phyloP scores from a whole-genome alignment of 1,140 invertebrate genomes.

The Drosophila ercepeae region DNA sequence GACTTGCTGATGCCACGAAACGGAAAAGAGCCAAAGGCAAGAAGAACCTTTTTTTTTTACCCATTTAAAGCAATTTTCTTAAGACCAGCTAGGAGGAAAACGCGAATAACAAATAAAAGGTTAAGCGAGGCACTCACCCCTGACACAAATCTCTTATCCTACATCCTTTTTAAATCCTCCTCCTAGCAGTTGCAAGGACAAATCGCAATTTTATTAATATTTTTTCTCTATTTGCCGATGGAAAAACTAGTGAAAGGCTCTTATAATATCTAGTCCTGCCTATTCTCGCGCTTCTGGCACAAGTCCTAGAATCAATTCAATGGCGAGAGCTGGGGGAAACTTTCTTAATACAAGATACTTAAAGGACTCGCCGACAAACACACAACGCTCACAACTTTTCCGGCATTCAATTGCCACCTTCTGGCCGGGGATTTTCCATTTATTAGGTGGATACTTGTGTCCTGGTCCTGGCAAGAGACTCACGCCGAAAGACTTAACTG shows the following conservation, averaged over 20 bases:
- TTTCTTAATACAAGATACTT: slow-evolving; percentile 79
- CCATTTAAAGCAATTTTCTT: slow-evolving; percentile 56
- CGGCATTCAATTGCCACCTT: slow-evolving; percentile 52
- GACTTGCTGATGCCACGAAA: slow-evolving; percentile 49
- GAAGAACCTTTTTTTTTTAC: slow-evolving; percentile 2
- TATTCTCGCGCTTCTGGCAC: slow-evolving; percentile 10
- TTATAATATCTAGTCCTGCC: slow-evolving; percentile 32
- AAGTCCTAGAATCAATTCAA: slow-evolving; percentile 59
- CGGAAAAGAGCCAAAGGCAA: slow-evolving; percentile 27
- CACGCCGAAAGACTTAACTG: slow-evolving; percentile 75
- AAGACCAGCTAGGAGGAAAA: not conserved
- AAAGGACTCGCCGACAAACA: slow-evolving; percentile 34
- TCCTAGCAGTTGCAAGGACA: slow-evolving; percentile 56
- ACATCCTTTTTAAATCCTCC: slow-evolving; percentile 13
- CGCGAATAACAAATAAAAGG: slow-evolving; percentile 25
- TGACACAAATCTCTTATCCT: slow-evolving; percentile 42
- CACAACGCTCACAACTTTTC: slow-evolving; percentile 22
- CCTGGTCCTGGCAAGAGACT: slow-evolving; percentile 37
- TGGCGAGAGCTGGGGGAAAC: slow-evolving; percentile 52
- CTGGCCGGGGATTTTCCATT: slow-evolving; percentile 47
- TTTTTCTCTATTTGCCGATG: slow-evolving; percentile 75
- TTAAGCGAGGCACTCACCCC: slow-evolving; percentile 30
- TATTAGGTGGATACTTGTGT: slow-evolving; percentile 50
- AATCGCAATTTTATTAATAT: slow-evolving; percentile 81
- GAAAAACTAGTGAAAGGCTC: slow-evolving; percentile 64